Conservation (phyloP, 2,797 vertebrate genomes). For the Borostomias antarcticus region DNA sequence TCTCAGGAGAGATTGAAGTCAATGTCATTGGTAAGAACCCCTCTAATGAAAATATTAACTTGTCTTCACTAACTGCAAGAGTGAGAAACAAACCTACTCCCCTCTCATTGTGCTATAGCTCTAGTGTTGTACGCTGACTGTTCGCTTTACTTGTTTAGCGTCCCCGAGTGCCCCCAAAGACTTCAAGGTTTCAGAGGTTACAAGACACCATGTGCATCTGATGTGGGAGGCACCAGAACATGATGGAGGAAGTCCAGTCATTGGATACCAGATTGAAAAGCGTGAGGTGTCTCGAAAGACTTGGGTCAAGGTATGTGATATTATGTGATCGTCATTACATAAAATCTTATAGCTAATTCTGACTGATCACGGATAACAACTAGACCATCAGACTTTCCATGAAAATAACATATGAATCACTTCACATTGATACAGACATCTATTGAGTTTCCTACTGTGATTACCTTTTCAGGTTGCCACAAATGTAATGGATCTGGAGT, state of each 20-base stretch:
- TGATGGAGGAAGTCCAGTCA: slow-evolving; percentile 95
- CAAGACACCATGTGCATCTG: slow-evolving; percentile 87
- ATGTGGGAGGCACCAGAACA: slow-evolving; percentile 95
- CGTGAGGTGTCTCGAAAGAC: slow-evolving; percentile 92
- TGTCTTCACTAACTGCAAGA: not conserved
- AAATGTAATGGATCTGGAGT: slow-evolving; percentile 88
- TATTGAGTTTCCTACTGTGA: not conserved
- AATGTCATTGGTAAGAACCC: slow-evolving; percentile 88
- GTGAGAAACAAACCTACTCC: not conserved
- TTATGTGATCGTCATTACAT: not conserved
- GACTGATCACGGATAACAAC: not conserved
- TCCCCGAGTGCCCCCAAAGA: slow-evolving; percentile 93
- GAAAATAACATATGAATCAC: not conserved
- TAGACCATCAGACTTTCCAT: too few species aligned
- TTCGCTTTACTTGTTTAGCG: slow-evolving; percentile 69
- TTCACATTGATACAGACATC: not conserved
- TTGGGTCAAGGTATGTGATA: slow-evolving; percentile 89
- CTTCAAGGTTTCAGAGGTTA: slow-evolving; percentile 89
- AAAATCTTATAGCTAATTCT: not conserved
- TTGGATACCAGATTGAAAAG: slow-evolving; percentile 93
- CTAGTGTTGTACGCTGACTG: not conserved
- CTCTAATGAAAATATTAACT: not conserved
- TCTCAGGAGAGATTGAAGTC: slow-evolving; percentile 94
- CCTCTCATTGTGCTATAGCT: not conserved
- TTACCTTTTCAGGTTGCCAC: slow-evolving; percentile 80